Conservation (phyloP, 35 echinoderm and acorn worm species). For the Ophioderma brevispina region DNA sequence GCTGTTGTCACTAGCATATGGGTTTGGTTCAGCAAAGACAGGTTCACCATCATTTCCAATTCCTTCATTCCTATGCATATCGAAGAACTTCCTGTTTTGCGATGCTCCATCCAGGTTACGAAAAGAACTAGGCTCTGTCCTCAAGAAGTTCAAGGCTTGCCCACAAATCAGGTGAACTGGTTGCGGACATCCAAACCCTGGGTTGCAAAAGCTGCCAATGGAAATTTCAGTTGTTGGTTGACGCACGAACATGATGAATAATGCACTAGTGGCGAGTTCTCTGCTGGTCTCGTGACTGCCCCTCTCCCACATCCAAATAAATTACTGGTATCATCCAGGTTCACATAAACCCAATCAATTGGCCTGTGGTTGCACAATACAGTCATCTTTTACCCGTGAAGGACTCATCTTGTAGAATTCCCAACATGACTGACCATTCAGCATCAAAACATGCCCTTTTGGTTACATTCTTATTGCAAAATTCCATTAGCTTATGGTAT, state of each 20-base stretch:
- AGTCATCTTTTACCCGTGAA: neutral
- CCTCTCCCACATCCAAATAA: neutral
- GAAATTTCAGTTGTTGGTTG: neutral
- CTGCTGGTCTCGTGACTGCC: neutral
- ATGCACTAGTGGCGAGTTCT: neutral
- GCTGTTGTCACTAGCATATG: neutral
- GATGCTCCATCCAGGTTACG: neutral
- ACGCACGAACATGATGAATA: neutral
- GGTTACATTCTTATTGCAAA: neutral
- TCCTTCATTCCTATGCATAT: neutral
- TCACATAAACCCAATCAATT: neutral
- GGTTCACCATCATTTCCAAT: neutral
- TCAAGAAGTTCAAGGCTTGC: neutral
- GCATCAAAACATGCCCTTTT: neutral
- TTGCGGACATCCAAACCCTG: neutral
- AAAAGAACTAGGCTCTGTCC: neutral
- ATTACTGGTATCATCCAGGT: neutral
- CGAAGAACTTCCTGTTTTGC: neutral
- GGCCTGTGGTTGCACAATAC: neutral
- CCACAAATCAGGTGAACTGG: neutral
- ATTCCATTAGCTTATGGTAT: neutral
- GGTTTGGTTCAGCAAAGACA: neutral
- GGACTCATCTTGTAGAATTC: neutral
- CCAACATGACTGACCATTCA: neutral
- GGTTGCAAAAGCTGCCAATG: neutral